Base-by-base conservation (phyloP, 2,797 vertebrate genomes). In the Rousettus madagascariensis region DNA sequence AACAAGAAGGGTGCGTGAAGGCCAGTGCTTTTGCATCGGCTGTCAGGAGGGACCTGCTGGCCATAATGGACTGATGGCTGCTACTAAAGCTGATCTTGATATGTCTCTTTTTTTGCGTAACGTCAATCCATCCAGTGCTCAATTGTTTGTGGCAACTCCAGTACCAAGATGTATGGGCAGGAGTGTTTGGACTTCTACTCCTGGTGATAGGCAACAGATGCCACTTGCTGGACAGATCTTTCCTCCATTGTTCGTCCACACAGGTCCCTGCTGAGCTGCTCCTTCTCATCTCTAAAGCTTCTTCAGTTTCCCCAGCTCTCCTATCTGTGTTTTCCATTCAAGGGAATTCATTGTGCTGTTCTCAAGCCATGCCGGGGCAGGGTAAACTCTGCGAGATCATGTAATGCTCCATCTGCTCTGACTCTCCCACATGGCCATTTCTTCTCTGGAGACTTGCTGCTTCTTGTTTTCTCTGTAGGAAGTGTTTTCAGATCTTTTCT, bases 381-480 rank as follows among this genome's bases (percentile, higher is more conserved):
- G 53, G 65, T 51, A n/a, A 87, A 49, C 5, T 26, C 61, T 95
- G 11, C 2, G 36, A 86, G 59, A 22, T 33, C 36, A 53, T 43
- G 16, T 38, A 26, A 3, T 41, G 8, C 36, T 53, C 13, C 11
- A 5, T 46, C 6, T 86, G 6, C 86, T 33, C 82, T 6, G 2
- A 20, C 6, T 17, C 2, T 55, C 41, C 51, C 51, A n/a, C 38
- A 1, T n/a, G 13, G 46, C 38, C 13, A 1, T 86, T 74, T 96
- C 78, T 74, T 88, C 55, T 63, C 49, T 5, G 30, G 61, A 20
- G 41, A 43, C 85, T 63, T 88, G 36, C 8, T 86, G 24, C 78
- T 83, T 43, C 28, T 74, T 86, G 30, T 33, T 49, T 65, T 97
- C 78, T 91, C 26, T 13, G 2, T 63, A 36, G 63, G 26, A 94